Base-by-base conservation (phyloP, 2,113 vertebrate genomes). In the Tachuris rubrigastra region DNA sequence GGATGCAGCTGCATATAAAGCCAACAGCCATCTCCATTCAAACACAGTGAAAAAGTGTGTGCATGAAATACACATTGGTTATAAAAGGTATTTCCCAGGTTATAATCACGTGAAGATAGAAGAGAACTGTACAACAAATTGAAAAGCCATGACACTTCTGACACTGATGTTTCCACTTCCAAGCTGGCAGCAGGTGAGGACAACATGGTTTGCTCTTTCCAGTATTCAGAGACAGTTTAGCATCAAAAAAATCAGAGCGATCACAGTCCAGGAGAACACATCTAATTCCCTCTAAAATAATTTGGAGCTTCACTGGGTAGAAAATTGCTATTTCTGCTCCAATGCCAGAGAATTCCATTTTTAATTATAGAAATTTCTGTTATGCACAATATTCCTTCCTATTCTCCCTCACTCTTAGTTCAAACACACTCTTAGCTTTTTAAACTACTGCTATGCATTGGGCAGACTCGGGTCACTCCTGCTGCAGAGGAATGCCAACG, bases 251-350 rank as follows among this genome's bases (percentile, higher is more conserved):
- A 68, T 95, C 33, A 31, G 46, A 86, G 30, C 49, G 44, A 96
- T 96, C 73, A 50, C 66, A 94, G 66, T 93, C 83, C 83, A 94
- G 87, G 79, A 97, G 37, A 92, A 96, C 39, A 93, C 13, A 89
- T 96, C 80, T 92, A 96, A 95, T 94, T 96, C 41, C 52, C 73
- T 90, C 89, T 93, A 90, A 96, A 96, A 96, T 95, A 94, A 96
- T 96, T 95, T 96, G 96, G 96, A 96, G 93, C 93, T 97, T 96
- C 96, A 93, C 88, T 95, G 95, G 79, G 92, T 95, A 97, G 96
- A 96, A 97, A 97, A 96, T 96, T 96, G 85, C 84, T 96, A 95
- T 96, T 97, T 97, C 95, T 96, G 93, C 96, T 96, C 90, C 92
- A 87, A 89, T 84, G 95, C 67, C 60, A 88, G 76, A 96, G 83